phyloP scores from a whole-genome alignment of 2,797 vertebrate species.

The Rhabdomys pumilio region DNA sequence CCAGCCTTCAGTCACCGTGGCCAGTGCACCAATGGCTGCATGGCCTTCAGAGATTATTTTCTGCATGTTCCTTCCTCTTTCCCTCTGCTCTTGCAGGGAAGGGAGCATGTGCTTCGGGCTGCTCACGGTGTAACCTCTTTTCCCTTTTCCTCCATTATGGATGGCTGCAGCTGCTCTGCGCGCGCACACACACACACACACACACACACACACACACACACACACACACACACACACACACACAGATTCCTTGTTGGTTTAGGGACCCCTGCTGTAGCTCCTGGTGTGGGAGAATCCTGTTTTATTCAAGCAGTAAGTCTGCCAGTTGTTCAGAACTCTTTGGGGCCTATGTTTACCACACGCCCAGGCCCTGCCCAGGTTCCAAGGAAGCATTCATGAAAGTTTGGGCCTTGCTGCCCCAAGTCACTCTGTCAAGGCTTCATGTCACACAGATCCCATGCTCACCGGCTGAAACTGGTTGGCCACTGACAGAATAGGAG shows the following conservation, averaged over 20 bases:
- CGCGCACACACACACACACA: too few relatives aligned
- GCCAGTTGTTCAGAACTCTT: background rate
- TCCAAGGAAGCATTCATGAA: background rate
- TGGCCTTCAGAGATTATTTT: background rate
- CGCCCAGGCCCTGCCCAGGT: too few relatives aligned
- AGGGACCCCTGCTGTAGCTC: too few relatives aligned
- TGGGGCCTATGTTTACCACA: background rate
- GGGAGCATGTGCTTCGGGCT: background rate
- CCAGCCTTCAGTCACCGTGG: fast-evolving
- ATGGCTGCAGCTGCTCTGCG: background rate
- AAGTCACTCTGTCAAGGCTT: background rate
- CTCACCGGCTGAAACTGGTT: fast-evolving
- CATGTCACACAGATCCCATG: too few relatives aligned
- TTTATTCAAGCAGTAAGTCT: background rate
- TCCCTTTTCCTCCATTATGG: fast-evolving
- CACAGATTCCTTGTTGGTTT: background rate
- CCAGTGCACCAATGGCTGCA: fast-evolving
- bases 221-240: too few relatives aligned
- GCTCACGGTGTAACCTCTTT: fast-evolving
- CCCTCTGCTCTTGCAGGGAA: background rate
- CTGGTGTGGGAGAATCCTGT: background rate
- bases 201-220: too few relatives aligned
- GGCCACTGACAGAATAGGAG: too few relatives aligned
- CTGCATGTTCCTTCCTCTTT: background rate
- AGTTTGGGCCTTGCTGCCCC: background rate